Conservation (phyloP, 2,113 vertebrate genomes). For the Ploceus nigricollis region DNA sequence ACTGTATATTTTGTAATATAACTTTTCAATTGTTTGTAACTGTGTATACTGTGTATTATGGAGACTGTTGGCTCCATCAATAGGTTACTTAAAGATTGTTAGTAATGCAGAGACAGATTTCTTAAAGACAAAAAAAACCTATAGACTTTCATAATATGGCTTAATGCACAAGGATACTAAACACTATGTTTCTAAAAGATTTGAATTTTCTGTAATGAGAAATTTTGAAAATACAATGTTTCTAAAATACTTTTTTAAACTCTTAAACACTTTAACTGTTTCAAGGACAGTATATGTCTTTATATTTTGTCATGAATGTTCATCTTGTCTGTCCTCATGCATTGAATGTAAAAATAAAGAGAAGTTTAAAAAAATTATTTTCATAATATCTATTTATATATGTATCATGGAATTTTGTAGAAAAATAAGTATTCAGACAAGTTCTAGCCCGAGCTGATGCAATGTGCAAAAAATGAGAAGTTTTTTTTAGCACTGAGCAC, state of each 20-base stretch:
- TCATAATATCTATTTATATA: not conserved
- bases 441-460: not conserved
- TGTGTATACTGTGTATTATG: not conserved
- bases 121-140: not conserved
- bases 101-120: slow-evolving; percentile 12
- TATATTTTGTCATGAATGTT: not conserved
- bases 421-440: not conserved
- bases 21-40: slow-evolving; percentile 38
- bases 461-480: not conserved
- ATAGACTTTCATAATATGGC: not conserved
- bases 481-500: not conserved
- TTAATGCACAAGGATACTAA: not conserved
- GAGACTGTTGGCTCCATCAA: not conserved
- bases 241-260: slow-evolving; percentile 40
- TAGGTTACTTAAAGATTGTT: not conserved
- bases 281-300: not conserved
- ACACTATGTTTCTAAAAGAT: not conserved
- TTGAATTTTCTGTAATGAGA: slow-evolving; percentile 3
- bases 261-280: not conserved
- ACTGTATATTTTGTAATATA: slow-evolving; percentile 68
- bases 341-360: slow-evolving; percentile 57
- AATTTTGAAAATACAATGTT: slow-evolving; percentile 7
- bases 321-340: not conserved
- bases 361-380: not conserved
- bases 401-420: not conserved